Evolutionary conservation across 1,140 invertebrate genomes (phyloP), one percentile per base, ranked within the genome.

Genomic region (Drosophila setifemur): DNA sequence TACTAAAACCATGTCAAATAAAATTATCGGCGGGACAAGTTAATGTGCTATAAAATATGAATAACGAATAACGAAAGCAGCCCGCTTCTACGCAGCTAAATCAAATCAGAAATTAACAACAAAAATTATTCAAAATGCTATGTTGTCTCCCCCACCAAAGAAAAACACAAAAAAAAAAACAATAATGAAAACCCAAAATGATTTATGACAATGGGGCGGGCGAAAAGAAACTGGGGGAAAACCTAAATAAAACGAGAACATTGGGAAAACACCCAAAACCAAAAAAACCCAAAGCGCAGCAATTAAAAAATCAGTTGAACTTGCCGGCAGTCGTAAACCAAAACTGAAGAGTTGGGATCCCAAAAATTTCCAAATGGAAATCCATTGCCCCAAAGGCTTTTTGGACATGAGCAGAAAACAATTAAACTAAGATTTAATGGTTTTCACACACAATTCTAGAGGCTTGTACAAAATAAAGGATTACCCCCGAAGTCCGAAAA

Each of bases 291-390:
- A 45, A 55, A 60, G 54, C 60, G 44, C 66, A 57, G 74, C 79
- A 85, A 85, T 85, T 85, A 85, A 85, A 85, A 86, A 86, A 67
- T 45, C 74, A 61, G 75, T 72, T 75, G 81, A 86, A 79, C 75
- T 79, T 63, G 79, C 81, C 79, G 78, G 69, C 49, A 53, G 64
- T 40, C 57, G 61, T 85, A 79, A 83, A 79, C 49, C 49, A 47
- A 61, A 71, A 79, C 47, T 45, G 39, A 23, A 43, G 45, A 74
- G 37, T 4, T 16, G 33, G 8, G 23, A 7, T 16, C 12, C 33
- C 33, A 49, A 39, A 49, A 49, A n/a, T n/a, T 21, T 26, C 18
- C 26, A 58, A 44, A 57, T 3, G 28, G 19, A 64, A 54, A 45
- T 25, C 26, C 42, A 55, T 45, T 44, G 25, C 50, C 33, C 53